Evolutionary conservation across 2,888 invertebrate genomes (phyloP), one percentile per base, ranked within the genome.

Genomic region (Mythimna impura): DNA sequence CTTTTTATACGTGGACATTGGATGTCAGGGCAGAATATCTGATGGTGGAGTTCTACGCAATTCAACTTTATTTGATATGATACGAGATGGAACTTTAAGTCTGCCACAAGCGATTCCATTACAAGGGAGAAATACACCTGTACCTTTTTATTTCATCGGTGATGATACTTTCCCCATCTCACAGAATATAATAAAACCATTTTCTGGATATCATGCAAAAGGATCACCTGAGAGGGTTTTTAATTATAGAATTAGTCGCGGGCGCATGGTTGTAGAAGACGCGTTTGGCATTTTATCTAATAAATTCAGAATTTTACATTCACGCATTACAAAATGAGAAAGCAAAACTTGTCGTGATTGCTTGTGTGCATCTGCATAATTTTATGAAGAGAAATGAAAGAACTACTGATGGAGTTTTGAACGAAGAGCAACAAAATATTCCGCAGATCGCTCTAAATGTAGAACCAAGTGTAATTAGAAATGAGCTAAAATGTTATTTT

Each of bases 61-160:
- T 66, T 71, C 70, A 57, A 71, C 65, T 79, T 73, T 76, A 64
- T 80, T 71, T 78, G 54, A 81, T 68, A 78, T 78, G 76, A 76
- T 76, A 81, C 79, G 72, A 80, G 75, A 80, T 81, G 79, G 72
- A 79, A 71, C 81, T 82, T 67, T 72, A 79, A 68, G 58, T 77
- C 67, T 81, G 62, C 82, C 82, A 82, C 80, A 82, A 78, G 71
- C 73, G 71, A 82, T 73, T 72, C 66, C 82, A 82, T 82, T 82
- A 81, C 76, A 80, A 78, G 78, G 78, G 75, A 82, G 82, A 82
- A 83, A 78, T 83, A 80, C 78, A 73, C 79, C 76, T 73, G 80
- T 80, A 61, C 82, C 80, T 76, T 81, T 78, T 82, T 80, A 78
- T 81, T 81, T 81, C 70, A 77, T 80, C 71, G 81, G 80, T 74